These are phyloP conservation scores for Lipophrys pholis DNA, from an alignment of 2,113 vertebrate species.

Conservation along the genomic window DNA sequence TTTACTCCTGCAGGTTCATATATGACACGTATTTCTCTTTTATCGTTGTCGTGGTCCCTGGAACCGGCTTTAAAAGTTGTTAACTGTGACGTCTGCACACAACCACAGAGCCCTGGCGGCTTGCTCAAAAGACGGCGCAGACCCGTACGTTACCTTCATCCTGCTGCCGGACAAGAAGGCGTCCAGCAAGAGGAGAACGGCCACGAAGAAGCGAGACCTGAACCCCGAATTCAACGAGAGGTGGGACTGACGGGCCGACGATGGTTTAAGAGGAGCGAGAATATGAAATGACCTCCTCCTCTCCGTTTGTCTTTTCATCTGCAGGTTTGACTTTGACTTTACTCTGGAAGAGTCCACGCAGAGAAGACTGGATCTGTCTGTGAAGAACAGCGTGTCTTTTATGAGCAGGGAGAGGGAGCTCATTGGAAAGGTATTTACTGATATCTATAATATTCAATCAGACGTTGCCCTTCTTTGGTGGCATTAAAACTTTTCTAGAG, in stretches of 20 bases:
- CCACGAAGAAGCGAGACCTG: slow-evolving; percentile 87
- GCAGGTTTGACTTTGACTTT: slow-evolving; percentile 92
- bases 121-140: slow-evolving; percentile 86
- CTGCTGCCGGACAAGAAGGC: slow-evolving; percentile 91
- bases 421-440: slow-evolving; percentile 87
- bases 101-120: slow-evolving; percentile 83
- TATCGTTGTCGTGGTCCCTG: neutral
- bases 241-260: slow-evolving; percentile 55
- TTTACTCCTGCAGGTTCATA: slow-evolving; percentile 89
- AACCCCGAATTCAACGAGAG: slow-evolving; percentile 92
- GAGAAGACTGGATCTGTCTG: slow-evolving; percentile 87
- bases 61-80: neutral
- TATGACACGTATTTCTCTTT: neutral
- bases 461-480: neutral
- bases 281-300: neutral
- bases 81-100: slow-evolving; percentile 9
- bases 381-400: slow-evolving; percentile 92
- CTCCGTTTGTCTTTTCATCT: neutral
- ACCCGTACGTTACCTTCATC: slow-evolving; percentile 89
- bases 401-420: slow-evolving; percentile 91
- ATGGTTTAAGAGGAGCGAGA: neutral
- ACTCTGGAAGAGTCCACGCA: slow-evolving; percentile 85
- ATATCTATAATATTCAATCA: neutral
- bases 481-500: neutral
- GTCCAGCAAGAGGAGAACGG: slow-evolving; percentile 89